Evolutionary conservation across 2,888 invertebrate genomes (phyloP).

Genomic region (Oligia fasciuncula): DNA sequence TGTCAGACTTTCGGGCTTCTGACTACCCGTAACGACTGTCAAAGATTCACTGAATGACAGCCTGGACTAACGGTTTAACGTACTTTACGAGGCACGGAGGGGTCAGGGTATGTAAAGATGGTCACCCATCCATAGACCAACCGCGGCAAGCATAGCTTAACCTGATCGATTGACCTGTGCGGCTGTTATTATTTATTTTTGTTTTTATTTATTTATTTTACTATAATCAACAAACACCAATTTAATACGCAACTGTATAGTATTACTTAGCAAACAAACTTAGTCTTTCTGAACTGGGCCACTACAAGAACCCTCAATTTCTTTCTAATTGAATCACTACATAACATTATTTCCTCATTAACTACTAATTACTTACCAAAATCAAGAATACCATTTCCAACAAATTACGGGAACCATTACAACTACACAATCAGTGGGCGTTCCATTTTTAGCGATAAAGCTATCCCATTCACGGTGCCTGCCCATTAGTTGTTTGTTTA

Average conservation of each 20-base stretch:
- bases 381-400: background rate
- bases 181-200: too few relatives aligned
- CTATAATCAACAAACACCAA: background rate
- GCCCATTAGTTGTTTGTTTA: slow-evolving; percentile 70
- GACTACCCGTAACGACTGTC: too few relatives aligned
- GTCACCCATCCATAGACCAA: too few relatives aligned
- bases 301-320: background rate
- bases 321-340: slow-evolving; percentile 1
- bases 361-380: slow-evolving; percentile 34
- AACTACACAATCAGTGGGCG: slow-evolving; percentile 48
- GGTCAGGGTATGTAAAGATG: too few relatives aligned
- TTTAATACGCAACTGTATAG: background rate
- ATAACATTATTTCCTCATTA: slow-evolving; percentile 1
- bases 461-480: slow-evolving; percentile 50
- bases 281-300: background rate
- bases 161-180: too few relatives aligned
- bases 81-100: too few relatives aligned
- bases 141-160: too few relatives aligned
- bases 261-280: background rate
- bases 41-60: too few relatives aligned
- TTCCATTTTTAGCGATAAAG: slow-evolving; percentile 62
- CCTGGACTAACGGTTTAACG: too few relatives aligned
- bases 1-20: too few relatives aligned
- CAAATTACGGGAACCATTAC: slow-evolving; percentile 58
- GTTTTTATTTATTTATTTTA: too few relatives aligned